These are phyloP conservation scores for Anolis apletophallus DNA, from an alignment of 2,797 vertebrate genomes.

Conservation along the genomic window DNA sequence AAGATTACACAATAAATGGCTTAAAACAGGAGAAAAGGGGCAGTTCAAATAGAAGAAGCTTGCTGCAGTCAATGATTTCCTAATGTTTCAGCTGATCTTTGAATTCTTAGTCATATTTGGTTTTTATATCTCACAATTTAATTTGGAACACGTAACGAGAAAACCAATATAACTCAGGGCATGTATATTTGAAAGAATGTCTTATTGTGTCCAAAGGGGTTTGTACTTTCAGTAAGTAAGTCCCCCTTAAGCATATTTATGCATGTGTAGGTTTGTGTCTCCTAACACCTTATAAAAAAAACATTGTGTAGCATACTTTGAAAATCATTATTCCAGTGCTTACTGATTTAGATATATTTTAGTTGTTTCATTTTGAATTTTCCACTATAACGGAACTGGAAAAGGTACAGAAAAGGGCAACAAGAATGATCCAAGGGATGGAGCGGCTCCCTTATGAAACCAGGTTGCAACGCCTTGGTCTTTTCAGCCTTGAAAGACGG, in stretches of 20 bases:
- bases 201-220: neutral
- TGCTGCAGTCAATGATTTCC: neutral
- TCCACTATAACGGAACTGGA: too few relatives aligned
- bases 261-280: neutral
- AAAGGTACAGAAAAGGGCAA: too few relatives aligned
- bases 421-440: too few relatives aligned
- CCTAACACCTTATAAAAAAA: neutral
- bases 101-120: neutral
- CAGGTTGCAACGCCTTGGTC: too few relatives aligned
- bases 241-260: neutral
- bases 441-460: too few relatives aligned
- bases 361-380: neutral
- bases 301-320: neutral
- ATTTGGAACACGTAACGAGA: neutral
- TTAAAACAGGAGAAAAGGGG: conserved; percentile 1
- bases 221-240: neutral
- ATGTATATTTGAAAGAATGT: neutral
- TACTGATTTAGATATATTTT: conserved; percentile 31
- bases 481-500: too few relatives aligned
- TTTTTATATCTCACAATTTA: neutral
- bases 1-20: neutral
- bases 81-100: neutral
- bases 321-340: conserved; percentile 1
- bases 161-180: neutral
- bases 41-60: neutral